Evolutionary conservation across 2,113 vertebrate genomes (phyloP), one percentile per base, ranked within the genome.

Genomic region (Pandion haliaetus): DNA sequence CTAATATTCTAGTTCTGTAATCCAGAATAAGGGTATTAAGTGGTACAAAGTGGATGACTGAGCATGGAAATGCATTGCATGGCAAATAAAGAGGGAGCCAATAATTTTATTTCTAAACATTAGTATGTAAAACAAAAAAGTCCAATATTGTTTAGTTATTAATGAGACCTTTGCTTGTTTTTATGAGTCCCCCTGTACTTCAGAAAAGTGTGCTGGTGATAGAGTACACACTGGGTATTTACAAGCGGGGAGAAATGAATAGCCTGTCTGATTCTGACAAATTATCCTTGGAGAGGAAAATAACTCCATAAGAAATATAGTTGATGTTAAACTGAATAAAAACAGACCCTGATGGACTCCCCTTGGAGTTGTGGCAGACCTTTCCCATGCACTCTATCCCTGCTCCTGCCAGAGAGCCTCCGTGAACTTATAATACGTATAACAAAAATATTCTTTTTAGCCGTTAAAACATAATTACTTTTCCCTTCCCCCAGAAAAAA

Each of bases 241-340:
- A 91, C 95, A 97, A 93, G 92, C 2, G 0, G 74, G 88, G 45
- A 88, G 90, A 93, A 97, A 96, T 92, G 95, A 95, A 97, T 88
- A 94, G 72, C 88, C 95, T 97, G 97, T 96, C 97, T 82, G 86
- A 92, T 90, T 96, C 94, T 98, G 96, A 98, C 96, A 98, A 97
- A 97, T 97, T 95, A 96, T 97, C 95, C 96, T 97, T 50, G 74
- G 94, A 96, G 91, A 97, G 95, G 86, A 96, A 96, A 97, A 97
- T 95, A 98, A 97, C 95, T 97, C 96, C 90, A 24, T 91, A 94
- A 97, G 97, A 98, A 97, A 97, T 97, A 96, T 88, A 94, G 95
- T 96, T 92, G 81, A 79, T 95, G 91, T 93, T 97, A 95, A 97
- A 96, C 94, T 96, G 97, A 97, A 96, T 98, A 97, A 96, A 97